phyloP scores from a whole-genome alignment of 2,888 invertebrate species.

The Lymantria monacha region DNA sequence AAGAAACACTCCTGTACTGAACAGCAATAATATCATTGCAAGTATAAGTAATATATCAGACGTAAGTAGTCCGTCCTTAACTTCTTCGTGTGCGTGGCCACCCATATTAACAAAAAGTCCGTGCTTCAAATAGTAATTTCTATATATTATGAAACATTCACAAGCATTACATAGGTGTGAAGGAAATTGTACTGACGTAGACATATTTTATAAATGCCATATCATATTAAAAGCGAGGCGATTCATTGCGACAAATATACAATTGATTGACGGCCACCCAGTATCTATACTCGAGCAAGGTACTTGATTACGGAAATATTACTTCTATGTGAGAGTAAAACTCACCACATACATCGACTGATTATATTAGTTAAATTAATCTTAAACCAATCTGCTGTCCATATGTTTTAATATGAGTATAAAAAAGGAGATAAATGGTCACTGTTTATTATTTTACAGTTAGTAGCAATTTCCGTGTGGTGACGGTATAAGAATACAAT shows the following conservation, averaged over 20 bases:
- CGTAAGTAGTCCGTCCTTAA: slow-evolving; percentile 41
- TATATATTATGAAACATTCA: slow-evolving; percentile 24
- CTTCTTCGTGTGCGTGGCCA: slow-evolving; percentile 53
- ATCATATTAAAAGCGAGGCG: slow-evolving; percentile 10
- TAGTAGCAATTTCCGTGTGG: no score
- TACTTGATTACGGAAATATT: no score
- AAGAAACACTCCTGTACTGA: slow-evolving; percentile 34
- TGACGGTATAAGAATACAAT: no score
- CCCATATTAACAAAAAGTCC: slow-evolving; percentile 21
- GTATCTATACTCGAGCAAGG: no score
- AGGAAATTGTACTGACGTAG: slow-evolving; percentile 15
- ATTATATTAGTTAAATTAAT: no score
- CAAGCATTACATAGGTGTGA: slow-evolving; percentile 11
- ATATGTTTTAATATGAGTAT: no score
- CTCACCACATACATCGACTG: no score
- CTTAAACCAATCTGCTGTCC: no score
- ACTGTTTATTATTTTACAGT: no score
- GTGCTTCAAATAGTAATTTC: slow-evolving; percentile 16
- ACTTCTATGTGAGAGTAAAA: no score
- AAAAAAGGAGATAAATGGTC: no score
- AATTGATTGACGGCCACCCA: no score
- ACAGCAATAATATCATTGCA: slow-evolving; percentile 36
- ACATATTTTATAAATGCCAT: slow-evolving; percentile 2
- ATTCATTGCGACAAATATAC: background rate
- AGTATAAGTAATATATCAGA: slow-evolving; percentile 43